Conservation (phyloP, 2,797 vertebrate species). For the Kryptolebias ocellatus region DNA sequence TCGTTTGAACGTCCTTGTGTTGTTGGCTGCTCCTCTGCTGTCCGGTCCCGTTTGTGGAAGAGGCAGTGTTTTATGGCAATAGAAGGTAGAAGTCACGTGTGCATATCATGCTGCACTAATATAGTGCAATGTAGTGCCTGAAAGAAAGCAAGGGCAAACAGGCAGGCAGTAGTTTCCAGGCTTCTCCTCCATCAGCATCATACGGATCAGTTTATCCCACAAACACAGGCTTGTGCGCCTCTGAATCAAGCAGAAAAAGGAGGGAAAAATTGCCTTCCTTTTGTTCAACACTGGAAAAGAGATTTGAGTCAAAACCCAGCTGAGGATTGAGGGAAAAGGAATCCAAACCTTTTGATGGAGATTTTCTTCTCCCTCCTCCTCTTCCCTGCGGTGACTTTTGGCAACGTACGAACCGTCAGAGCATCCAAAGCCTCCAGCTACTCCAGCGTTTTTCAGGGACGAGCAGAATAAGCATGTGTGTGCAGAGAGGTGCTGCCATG, state of each 20-base stretch:
- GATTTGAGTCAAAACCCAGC: constrained; percentile 73
- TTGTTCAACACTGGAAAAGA: constrained; percentile 71
- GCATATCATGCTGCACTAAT: constrained; percentile 99
- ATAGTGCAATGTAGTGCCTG: constrained; percentile 98
- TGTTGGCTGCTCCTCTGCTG: constrained; percentile 67
- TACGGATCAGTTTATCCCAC: constrained; percentile 77
- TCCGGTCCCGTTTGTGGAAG: constrained; percentile 81
- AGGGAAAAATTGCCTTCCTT: constrained; percentile 56
- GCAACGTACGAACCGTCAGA: constrained; percentile 72
- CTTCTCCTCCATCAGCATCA: constrained; percentile 76
- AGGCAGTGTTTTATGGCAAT: constrained; percentile 93
- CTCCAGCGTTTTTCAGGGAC: constrained; percentile 74
- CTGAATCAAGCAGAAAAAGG: constrained; percentile 76
- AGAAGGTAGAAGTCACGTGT: constrained; percentile 90
- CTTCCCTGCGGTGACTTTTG: constrained; percentile 77
- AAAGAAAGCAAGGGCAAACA: constrained; percentile 82
- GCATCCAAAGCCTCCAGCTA: constrained; percentile 73
- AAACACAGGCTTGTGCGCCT: constrained; percentile 76
- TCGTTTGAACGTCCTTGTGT: constrained; percentile 28
- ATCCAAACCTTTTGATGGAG: constrained; percentile 75
- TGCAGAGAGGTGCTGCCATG: constrained; percentile 46
- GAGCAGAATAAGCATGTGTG: constrained; percentile 40
- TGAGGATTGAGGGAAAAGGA: constrained; percentile 68
- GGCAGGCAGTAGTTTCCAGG: constrained; percentile 81
- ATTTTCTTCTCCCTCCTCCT: constrained; percentile 62